Base-by-base conservation (phyloP, 2,888 invertebrate species). In the Drosophila kuntzei region DNA sequence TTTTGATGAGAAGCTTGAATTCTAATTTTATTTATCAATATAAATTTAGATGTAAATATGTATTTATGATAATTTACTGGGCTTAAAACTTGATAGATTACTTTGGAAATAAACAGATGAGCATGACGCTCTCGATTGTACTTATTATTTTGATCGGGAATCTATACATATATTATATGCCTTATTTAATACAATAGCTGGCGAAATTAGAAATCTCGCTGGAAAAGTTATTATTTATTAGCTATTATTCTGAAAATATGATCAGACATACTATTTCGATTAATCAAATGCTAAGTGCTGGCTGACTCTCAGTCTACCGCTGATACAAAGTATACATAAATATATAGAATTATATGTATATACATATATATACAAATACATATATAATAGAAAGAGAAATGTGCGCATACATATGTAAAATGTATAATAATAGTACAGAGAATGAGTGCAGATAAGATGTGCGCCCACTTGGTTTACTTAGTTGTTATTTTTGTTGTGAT, bases 371-470 rank as follows among this genome's bases (percentile, higher is more conserved):
- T 6, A 29, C 12, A 34, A 3, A 44, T 6, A 14, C 16, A 47
- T 37, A 53, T 41, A 37, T n/a, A 47, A 58, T 41, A 53, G 18
- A 58, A 50, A 69, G 36, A 72, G 49, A 66, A 58, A 49, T 50
- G 37, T 36, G 11, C 50, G 22, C 53, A 73, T 36, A 59, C 50
- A 66, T 53, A 46, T 60, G 57, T 50, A 44, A 76, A 37, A 16
- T 27, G 54, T 78, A 63, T 78, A 79, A 75, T 77, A 80, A 77
- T 72, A 71, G 67, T 77, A 68, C 55, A 51, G 63, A 62, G 73
- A 76, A 50, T 63, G 65, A 68, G 18, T 53, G 61, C 58, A 77
- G 81, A 82, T 82, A 82, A 84, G 81, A 67, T 27, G 54, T 47
- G 51, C 43, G 46, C 61, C 58, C 61, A 55, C 71, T 55, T 55